These are phyloP conservation scores for Endomychus coccineus DNA, from an alignment of 2,888 invertebrate species.

Conservation along the genomic window DNA sequence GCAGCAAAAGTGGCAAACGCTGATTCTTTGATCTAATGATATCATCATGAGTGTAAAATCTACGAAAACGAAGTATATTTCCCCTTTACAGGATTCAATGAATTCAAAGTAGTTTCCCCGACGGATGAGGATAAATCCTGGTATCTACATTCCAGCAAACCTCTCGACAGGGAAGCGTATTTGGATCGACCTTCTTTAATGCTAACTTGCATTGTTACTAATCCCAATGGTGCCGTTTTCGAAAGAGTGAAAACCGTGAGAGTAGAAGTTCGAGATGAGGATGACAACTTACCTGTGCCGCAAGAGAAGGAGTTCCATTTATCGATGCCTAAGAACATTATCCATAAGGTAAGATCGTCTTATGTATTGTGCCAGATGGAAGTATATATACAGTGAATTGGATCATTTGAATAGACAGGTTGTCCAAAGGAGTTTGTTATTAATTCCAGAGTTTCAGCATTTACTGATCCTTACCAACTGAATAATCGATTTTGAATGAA, in stretches of 20 bases:
- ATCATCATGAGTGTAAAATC: conserved; percentile 1
- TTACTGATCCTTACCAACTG: too few relatives aligned
- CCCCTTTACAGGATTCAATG: conserved; percentile 20
- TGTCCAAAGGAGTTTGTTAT: too few relatives aligned
- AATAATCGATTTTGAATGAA: too few relatives aligned
- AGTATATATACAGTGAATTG: too few relatives aligned
- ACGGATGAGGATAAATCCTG: conserved; percentile 26
- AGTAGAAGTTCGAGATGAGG: conserved; percentile 48
- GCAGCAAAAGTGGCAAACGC: too few relatives aligned
- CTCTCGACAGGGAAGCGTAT: conserved; percentile 13
- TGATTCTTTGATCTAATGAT: too few relatives aligned
- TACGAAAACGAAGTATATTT: too few relatives aligned
- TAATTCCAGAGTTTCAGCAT: too few relatives aligned
- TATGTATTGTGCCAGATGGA: too few relatives aligned
- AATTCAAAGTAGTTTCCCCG: conserved; percentile 26
- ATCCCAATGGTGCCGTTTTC: conserved; percentile 1
- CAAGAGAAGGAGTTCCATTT: conserved; percentile 38
- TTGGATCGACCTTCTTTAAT: too few relatives aligned
- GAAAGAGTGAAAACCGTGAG: conserved; percentile 32
- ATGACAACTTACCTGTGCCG: conserved; percentile 44
- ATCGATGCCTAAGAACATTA: conserved; percentile 29
- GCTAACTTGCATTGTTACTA: too few relatives aligned
- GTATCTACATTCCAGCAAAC: conserved; percentile 38
- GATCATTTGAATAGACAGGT: too few relatives aligned
- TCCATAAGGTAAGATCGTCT: conserved; percentile 33